phyloP scores from a whole-genome alignment of 2,113 vertebrate genomes.

The Herpetotheres cachinnans region DNA sequence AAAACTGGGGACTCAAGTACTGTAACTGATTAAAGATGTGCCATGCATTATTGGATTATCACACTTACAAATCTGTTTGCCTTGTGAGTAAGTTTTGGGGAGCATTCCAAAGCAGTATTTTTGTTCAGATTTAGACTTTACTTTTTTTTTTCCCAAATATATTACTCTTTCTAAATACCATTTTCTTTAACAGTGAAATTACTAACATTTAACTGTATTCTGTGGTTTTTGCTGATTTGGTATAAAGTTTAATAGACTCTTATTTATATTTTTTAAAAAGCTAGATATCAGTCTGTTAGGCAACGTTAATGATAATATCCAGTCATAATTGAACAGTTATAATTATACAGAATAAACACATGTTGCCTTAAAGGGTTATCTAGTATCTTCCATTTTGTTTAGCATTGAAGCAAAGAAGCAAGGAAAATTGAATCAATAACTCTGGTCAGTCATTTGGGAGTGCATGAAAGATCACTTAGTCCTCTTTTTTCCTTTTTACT shows the following conservation, averaged over 20 bases:
- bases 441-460: conserved; percentile 73
- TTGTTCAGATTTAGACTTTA: conserved; percentile 72
- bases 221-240: conserved; percentile 74
- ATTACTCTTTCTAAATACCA: conserved; percentile 75
- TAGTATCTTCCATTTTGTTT: conserved; percentile 82
- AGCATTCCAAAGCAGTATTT: conserved; percentile 82
- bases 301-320: conserved; percentile 75
- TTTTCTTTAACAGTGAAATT: conserved; percentile 77
- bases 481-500: conserved; percentile 70
- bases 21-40: conserved; percentile 80
- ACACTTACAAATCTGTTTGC: conserved; percentile 75
- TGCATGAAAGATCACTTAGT: conserved; percentile 76
- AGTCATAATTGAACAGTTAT: conserved; percentile 69
- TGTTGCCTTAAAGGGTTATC: conserved; percentile 87
- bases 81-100: conserved; percentile 77
- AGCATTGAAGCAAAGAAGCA: conserved; percentile 74
- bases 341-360: conserved; percentile 81
- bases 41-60: conserved; percentile 81
- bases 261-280: conserved; percentile 76
- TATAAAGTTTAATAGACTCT: conserved; percentile 72
- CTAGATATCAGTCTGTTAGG: conserved; percentile 80
- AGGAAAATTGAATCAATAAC: conserved; percentile 69
- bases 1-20: conserved; percentile 80
- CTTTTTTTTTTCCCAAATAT: conserved; percentile 34
- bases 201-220: conserved; percentile 74